These are phyloP conservation scores for Otis tarda DNA, from an alignment of 2,113 vertebrate genomes.

Conservation along the genomic window DNA sequence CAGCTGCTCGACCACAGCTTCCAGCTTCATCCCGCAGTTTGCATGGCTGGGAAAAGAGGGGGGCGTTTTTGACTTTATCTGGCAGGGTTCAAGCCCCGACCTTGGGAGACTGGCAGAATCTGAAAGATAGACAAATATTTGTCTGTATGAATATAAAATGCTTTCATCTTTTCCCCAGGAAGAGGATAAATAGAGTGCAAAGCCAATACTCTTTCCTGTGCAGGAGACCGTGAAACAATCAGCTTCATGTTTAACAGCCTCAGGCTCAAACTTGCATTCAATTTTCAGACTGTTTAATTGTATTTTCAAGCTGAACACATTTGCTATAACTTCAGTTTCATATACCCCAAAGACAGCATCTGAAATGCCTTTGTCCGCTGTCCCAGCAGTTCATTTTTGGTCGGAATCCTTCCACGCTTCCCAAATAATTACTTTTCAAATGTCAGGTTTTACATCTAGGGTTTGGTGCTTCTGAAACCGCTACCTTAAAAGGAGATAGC, in stretches of 20 bases:
- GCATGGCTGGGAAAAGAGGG: constrained; percentile 74
- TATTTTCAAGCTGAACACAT: constrained; percentile 21
- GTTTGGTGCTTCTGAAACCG: background rate
- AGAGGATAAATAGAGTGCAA: constrained; percentile 23
- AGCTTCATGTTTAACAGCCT: constrained; percentile 33
- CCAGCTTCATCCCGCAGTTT: constrained; percentile 82
- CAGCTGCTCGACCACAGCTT: constrained; percentile 90
- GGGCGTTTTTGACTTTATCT: background rate
- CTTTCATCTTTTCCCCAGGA: constrained; percentile 47
- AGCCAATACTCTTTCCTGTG: constrained; percentile 44
- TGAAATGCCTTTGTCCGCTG: background rate
- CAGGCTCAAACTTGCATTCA: constrained; percentile 21
- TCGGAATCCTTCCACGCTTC: background rate
- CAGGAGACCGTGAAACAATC: constrained; percentile 55
- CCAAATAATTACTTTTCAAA: background rate
- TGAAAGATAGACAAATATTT: constrained; percentile 64
- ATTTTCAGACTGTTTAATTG: constrained; percentile 53
- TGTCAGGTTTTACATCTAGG: background rate
- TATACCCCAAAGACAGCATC: background rate
- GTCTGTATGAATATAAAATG: background rate
- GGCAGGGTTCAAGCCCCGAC: constrained; percentile 65
- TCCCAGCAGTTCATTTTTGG: background rate
- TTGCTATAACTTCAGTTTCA: background rate
- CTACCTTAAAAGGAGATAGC: constrained; percentile 51
- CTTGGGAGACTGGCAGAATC: constrained; percentile 76